phyloP scores from a whole-genome alignment of 2,797 vertebrate genomes.

The Clarias fuscus region DNA sequence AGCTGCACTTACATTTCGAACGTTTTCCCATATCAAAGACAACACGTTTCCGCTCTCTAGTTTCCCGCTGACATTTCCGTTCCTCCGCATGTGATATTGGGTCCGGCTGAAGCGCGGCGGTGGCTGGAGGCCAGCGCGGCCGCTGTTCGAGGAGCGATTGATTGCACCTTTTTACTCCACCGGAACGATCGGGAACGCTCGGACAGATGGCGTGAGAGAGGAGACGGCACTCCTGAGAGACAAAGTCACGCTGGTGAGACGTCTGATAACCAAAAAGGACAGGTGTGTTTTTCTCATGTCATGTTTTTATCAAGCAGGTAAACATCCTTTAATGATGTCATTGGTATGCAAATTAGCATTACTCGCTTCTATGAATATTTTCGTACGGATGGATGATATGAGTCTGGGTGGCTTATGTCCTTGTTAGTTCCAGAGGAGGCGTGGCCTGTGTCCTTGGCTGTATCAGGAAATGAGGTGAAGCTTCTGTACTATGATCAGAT shows the following conservation, averaged over 20 bases:
- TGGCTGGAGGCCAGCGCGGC: constrained; percentile 50
- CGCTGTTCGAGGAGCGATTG: constrained; percentile 31
- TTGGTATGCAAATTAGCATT: not conserved
- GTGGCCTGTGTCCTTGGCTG: not conserved
- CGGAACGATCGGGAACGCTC: constrained; percentile 38
- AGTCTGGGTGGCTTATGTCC: not conserved
- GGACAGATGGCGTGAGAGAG: constrained; percentile 61
- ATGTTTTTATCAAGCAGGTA: not conserved
- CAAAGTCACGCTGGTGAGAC: constrained; percentile 56
- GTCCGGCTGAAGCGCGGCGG: not conserved
- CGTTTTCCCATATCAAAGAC: not conserved
- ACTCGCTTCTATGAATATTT: not conserved
- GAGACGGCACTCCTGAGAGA: constrained; percentile 44
- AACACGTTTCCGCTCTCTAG: not conserved
- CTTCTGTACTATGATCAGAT: not conserved
- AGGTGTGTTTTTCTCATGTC: not conserved
- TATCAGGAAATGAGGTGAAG: not conserved
- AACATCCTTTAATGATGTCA: not conserved
- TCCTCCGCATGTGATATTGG: constrained; percentile 2
- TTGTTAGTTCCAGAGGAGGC: not conserved
- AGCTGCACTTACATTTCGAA: not conserved
- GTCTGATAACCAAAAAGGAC: constrained; percentile 41
- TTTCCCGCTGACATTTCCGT: not conserved
- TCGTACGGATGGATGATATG: not conserved
- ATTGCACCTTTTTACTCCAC: constrained; percentile 47